Evolutionary conservation across 2,797 vertebrate genomes (phyloP).

Genomic region (Leucoraja ocellata): DNA sequence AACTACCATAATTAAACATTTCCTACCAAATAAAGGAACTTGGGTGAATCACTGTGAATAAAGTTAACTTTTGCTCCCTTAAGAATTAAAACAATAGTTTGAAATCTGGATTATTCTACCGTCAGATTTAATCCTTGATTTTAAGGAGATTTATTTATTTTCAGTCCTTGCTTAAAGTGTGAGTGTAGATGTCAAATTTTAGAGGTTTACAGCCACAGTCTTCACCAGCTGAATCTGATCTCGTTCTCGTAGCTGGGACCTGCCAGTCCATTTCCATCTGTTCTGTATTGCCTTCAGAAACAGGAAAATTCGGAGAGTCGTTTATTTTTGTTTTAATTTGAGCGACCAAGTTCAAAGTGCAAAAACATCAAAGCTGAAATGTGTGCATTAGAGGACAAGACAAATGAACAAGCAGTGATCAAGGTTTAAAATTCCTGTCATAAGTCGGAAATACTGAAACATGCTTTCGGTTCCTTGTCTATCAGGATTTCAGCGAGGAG

Average conservation of each 20-base stretch:
- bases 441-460: background rate
- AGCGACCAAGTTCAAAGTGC: slow-evolving; percentile 15
- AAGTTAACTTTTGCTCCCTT: background rate
- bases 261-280: background rate
- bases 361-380: background rate
- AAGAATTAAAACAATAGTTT: background rate
- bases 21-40: background rate
- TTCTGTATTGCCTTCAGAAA: background rate
- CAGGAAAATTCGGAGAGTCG: background rate
- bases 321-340: background rate
- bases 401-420: slow-evolving; percentile 7
- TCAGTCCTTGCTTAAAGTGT: background rate
- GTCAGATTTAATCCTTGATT: background rate
- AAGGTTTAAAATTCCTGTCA: background rate
- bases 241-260: too few species aligned
- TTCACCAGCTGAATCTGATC: background rate
- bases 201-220: background rate
- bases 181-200: background rate
- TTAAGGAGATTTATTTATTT: background rate
- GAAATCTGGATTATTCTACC: background rate
- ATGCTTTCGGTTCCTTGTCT: background rate
- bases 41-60: background rate
- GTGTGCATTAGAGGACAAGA: background rate
- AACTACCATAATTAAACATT: background rate
- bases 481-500: background rate